A percentile compares a stretch with the other conserved stretches of the same genome.
These are phyloP conservation scores for Drosophila seclusa DNA, from an alignment of 2,888 invertebrate species.

Conservation along the genomic window DNA sequence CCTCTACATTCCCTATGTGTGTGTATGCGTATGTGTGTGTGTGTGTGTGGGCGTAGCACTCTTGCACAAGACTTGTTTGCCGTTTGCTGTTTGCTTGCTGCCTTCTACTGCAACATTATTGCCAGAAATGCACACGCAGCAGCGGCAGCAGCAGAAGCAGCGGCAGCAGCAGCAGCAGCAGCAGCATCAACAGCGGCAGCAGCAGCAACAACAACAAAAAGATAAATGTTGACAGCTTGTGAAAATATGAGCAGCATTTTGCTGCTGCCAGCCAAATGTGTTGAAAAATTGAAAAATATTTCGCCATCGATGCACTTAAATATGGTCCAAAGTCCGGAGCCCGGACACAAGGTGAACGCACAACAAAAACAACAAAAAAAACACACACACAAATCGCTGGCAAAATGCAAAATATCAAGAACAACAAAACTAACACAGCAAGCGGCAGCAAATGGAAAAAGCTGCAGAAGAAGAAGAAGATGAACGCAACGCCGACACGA, in stretches of 20 bases:
- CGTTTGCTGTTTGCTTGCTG: conserved; percentile 24
- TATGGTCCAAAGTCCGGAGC: conserved; percentile 51
- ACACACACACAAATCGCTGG: conserved; percentile 47
- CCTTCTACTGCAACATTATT: conserved; percentile 60
- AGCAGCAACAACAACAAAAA: conserved; percentile 45
- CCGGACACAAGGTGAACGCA: conserved; percentile 24
- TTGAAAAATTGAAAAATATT: conserved; percentile 80
- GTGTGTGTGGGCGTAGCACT: conserved; percentile 48
- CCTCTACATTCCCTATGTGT: background rate
- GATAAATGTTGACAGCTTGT: conserved; percentile 78
- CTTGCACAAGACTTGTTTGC: conserved; percentile 68
- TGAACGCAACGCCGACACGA: conserved; percentile 16
- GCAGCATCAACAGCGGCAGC: conserved; percentile 27
- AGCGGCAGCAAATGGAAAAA: background rate
- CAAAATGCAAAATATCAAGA: conserved; percentile 56
- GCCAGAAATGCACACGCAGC: conserved; percentile 73
- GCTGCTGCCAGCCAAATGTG: conserved; percentile 78
- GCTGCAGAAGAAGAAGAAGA: background rate
- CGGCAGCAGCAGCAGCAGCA: conserved; percentile 8
- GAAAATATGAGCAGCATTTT: conserved; percentile 77
- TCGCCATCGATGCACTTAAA: conserved; percentile 77
- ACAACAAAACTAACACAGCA: conserved; percentile 6
- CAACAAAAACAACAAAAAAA: conserved; percentile 11
- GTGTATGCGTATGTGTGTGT: background rate
- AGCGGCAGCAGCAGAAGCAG: conserved; percentile 8